These are phyloP conservation scores for Dryomyza anilis DNA, from an alignment of 2,888 invertebrate genomes.

Conservation along the genomic window DNA sequence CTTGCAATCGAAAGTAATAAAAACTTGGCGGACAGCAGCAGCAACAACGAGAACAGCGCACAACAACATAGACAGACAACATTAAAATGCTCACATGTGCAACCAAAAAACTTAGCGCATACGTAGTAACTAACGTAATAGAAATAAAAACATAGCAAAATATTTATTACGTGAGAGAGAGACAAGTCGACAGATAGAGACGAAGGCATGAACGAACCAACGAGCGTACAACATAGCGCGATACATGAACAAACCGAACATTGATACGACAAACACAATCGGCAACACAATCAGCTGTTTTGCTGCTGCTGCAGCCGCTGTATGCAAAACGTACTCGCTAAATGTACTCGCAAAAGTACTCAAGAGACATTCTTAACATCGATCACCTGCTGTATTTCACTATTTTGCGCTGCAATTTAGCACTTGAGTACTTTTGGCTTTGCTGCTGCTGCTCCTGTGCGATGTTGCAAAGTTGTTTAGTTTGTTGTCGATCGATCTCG, in stretches of 20 bases:
- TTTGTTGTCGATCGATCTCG: too few relatives aligned
- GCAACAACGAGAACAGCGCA: background rate
- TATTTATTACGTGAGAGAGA: background rate
- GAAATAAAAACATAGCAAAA: background rate
- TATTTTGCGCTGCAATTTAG: background rate
- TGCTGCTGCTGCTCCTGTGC: background rate
- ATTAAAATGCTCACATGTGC: background rate
- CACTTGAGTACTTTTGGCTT: background rate
- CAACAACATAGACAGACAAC: background rate
- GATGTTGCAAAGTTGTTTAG: too few relatives aligned
- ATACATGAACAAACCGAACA: too few relatives aligned
- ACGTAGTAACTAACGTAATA: background rate
- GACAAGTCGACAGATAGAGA: background rate
- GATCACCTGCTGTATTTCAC: background rate
- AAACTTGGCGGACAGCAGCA: background rate
- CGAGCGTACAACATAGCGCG: too few relatives aligned
- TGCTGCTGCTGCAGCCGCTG: background rate
- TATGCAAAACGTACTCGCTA: too few relatives aligned
- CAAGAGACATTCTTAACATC: too few relatives aligned
- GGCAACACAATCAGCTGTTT: slow-evolving; percentile 16
- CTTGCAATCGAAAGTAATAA: slow-evolving; percentile 2
- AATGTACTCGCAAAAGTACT: too few relatives aligned
- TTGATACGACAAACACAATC: slow-evolving; percentile 4
- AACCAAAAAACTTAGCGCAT: background rate
- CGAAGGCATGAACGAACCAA: background rate